Base-by-base conservation (phyloP, 2,888 invertebrate species). In the Lampropteryx suffumata region DNA sequence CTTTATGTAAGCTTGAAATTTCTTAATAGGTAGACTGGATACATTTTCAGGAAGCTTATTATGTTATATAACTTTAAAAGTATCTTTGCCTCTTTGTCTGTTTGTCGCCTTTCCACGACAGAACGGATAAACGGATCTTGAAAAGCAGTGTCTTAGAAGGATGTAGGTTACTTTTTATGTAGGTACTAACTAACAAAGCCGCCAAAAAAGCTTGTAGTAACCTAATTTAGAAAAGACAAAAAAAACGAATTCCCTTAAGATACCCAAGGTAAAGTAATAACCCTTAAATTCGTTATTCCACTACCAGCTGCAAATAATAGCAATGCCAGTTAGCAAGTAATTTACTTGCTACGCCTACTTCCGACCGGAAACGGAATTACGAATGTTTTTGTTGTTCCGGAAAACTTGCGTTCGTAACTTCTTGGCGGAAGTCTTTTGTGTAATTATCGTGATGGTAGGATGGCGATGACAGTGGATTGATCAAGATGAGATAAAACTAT, bases 341-440 rank as follows among this genome's bases (percentile, higher is more conserved):
- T 54, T 56, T 48, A 52, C 50, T 50, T 29, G 30, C 41, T 13
- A 10, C 36, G 26, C 35, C 36, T 17, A 32, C 32, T 46, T 46
- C 46, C 46, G 30, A 12, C 12, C 46, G 46, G 39, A 45, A 47
- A 21, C 32, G 29, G 30, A 41, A 42, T 47, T 43, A 41, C 39
- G 42, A 39, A 49, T 54, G 45, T 56, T 52, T 56, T 59, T 54
- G 51, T 59, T 49, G 33, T 50, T 28, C 32, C 36, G 32, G 24
- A 35, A 30, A 13, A 49, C 51, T 30, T 52, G n/a, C n/a, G n/a
- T 50, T 45, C 13, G 35, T 7, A 34, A 30, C 35, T 48, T 48
- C 33, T 27, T 34, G 10, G n/a, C 26, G 41, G 14, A 48, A 54
- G 48, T 33, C 24, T 52, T 39, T 37, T 32, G n/a, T 40, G 43